Base-by-base conservation (phyloP, 2,888 invertebrate genomes). In the Drosophila tanythrix region DNA sequence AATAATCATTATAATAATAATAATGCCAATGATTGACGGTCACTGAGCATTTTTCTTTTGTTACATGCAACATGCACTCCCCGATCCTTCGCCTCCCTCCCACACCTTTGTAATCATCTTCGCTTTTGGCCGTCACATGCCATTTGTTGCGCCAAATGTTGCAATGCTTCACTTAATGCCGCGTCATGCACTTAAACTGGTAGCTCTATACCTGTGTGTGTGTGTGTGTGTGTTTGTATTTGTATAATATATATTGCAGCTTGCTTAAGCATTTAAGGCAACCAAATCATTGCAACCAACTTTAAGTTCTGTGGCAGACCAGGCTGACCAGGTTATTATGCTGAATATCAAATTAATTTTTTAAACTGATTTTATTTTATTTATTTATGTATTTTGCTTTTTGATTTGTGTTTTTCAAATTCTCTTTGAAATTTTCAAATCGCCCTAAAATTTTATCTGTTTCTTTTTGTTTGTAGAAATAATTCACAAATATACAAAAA, bases 71-170 rank as follows among this genome's bases (percentile, higher is more conserved):
- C 53, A 51, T 40, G 57, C 59, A 25, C 15, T 31, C 18, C 29
- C 33, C 29, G 8, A 31, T 31, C 21, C 43, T n/a, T 15, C 13
- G 40, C 21, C 57, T 33, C n/a, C 51, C 18, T 13, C 29, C 33
- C 7, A 11, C 27, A n/a, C 35, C 10, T 11, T 27, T 55, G n/a
- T 63, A 50, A 66, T 15, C 65, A 27, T 48, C 58, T 33, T 51
- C n/a, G 13, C 46, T 56, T 68, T 55, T 25, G 66, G 75, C 81
- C 67, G 71, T 76, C 61, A 82, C 81, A 78, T 66, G 68, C 81
- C 83, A 81, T 81, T 81, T 78, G 81, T 38, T 66, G 79, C 64
- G 59, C 61, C 71, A 82, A 83, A 83, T 82, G 82, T 70, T 82
- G 81, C 78, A 79, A 69, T 76, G 79, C 78, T 69, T 79, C 79